Base-by-base conservation (phyloP, 1,140 invertebrate species). In the Rhyacophila brunnea region DNA sequence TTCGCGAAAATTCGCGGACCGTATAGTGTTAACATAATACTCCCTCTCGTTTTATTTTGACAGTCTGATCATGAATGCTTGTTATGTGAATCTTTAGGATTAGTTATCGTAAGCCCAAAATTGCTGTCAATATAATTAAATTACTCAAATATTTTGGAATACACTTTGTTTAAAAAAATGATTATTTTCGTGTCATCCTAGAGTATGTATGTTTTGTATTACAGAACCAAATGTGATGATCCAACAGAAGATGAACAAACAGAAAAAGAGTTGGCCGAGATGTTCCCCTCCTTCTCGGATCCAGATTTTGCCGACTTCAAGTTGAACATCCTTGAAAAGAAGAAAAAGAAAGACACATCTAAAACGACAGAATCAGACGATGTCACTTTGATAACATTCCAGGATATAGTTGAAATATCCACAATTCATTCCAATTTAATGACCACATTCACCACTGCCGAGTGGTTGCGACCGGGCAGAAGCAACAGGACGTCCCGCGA, bases 271-370 rank as follows among this genome's bases (percentile, higher is more conserved):
- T 84, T 96, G 7, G 74, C 77, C 48, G 72, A 84, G 68, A 77
- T 88, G 58, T 97, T 96, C 67, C 93, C 93, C 0, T 85, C 84
- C 0, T 88, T 85, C 68, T 77, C 84, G 2, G 83, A 90, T 35
- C 68, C 75, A 36, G 89, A 90, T 69, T 91, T 88, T 70, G 72
- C 74, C 0, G 86, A 89, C 60, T 81, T 86, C 55, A 80, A 78
- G 68, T 71, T 71, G 1, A 62, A 69, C 5, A 67, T 70, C 1
- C 51, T 77, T 5, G 55, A 65, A 18, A 74, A 46, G 47, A 79
- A 62, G 70, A n/a, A 75, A 51, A 74, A 68, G 42, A 70, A 67
- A 61, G 0, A 71, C 68, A 63, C 18, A 6, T 6, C 6, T 20
- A 1, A 74, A 73, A 67, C 54, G 53, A 6, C 70, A 71, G 58